Evolutionary conservation across 2,888 invertebrate species (phyloP), one percentile per base, ranked within the genome.

Genomic region (Lacanobia oleracea): DNA sequence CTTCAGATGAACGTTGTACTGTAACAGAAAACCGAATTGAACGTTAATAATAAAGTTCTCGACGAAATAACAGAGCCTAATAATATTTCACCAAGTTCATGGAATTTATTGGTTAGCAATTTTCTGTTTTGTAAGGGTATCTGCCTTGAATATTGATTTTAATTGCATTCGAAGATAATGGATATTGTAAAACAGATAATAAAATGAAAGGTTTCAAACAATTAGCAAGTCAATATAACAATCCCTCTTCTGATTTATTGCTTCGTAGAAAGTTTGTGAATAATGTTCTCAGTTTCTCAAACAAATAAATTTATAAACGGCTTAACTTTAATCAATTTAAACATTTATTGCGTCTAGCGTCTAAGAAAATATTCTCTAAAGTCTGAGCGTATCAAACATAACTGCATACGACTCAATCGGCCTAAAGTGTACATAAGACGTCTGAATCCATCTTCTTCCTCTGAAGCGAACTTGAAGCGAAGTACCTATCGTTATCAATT

Each of bases 401-500:
- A 57, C 57, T 40, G 54, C 59, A 64, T 54, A 57, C 45, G 27
- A 59, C 51, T 65, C 51, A 68, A 63, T 60, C 71, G 10, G 48
- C 33, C 27, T 54, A 45, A 57, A 64, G 63, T 54, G 53, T 62
- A 68, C 23, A 57, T 45, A 73, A 45, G 51, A 57, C 23, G 66
- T 53, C 70, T 54, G 50, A 69, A 72, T 75, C 60, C 53, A 67
- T 61, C 37, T 27, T 14, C 53, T 54, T 27, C 18, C 53, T 54
- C 51, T 69, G 51, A 69, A 63, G 54, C 60, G 43, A 69, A 60
- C 27, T 50, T 69, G 53, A 67, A 66, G 54, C 62, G 48, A 69
- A 60, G n/a, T 48, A n/a, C n/a, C n/a, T n/a, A 60, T 65, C 67
- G 59, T 71, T 81, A 72, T 59, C 80, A 71, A 80, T 80, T 65